Conservation (phyloP, 92 coral and sea anemone species). For the Paragorgia papillata region DNA sequence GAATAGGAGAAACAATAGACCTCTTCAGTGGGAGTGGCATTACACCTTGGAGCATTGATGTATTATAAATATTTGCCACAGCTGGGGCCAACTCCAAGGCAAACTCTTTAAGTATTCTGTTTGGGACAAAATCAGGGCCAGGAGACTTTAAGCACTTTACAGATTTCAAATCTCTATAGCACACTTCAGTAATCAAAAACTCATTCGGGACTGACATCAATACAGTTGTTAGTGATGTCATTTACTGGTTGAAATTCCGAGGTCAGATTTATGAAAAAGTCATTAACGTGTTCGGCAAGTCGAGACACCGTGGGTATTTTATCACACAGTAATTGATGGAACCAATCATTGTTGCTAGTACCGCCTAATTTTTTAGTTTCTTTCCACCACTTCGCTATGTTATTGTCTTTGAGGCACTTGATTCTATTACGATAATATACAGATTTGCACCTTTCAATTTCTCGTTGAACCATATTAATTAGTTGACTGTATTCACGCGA, state of each 20-base stretch:
- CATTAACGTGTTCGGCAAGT: slow-evolving; percentile 12
- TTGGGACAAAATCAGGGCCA: too few species aligned
- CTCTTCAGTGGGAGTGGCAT: too few species aligned
- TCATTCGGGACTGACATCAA: too few species aligned
- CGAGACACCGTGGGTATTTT: background rate
- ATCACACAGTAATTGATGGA: slow-evolving; percentile 33
- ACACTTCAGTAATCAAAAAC: too few species aligned
- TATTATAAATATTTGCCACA: too few species aligned
- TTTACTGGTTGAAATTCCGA: slow-evolving; percentile 14
- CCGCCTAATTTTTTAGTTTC: slow-evolving; percentile 14
- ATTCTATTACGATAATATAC: slow-evolving; percentile 21
- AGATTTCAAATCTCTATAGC: too few species aligned
- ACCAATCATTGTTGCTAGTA: slow-evolving; percentile 28
- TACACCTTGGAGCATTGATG: too few species aligned
- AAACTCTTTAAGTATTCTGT: too few species aligned
- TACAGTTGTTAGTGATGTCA: background rate
- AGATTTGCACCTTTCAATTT: slow-evolving; percentile 5
- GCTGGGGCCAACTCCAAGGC: too few species aligned
- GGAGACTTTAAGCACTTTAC: too few species aligned
- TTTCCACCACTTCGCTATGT: slow-evolving; percentile 6
- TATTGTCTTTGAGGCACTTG: slow-evolving; percentile 11
- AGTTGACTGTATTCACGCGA: background rate
- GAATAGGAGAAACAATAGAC: too few species aligned
- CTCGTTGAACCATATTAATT: slow-evolving; percentile 17
- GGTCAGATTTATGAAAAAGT: slow-evolving; percentile 10